Evolutionary conservation across 2,113 vertebrate species (phyloP).

Genomic region (Xenus cinereus): DNA sequence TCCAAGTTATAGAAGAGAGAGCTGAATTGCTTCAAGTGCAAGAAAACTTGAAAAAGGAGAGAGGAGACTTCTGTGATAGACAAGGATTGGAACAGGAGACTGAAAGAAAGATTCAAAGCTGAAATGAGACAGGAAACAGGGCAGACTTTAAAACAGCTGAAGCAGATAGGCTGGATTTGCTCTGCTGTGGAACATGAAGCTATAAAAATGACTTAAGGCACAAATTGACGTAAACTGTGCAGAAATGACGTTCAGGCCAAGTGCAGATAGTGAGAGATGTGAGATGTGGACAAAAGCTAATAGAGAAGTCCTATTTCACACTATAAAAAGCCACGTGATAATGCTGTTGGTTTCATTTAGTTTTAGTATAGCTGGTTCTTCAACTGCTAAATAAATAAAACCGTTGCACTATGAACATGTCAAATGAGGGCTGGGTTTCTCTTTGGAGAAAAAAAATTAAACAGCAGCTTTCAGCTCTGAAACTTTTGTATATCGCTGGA

Average conservation of each 20-base stretch:
- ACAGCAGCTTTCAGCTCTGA: not conserved
- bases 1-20: not conserved
- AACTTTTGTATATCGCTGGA: conserved; percentile 2
- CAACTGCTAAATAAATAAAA: not conserved
- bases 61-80: not conserved
- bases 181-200: not conserved
- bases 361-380: conserved; percentile 6
- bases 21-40: not conserved
- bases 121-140: not conserved
- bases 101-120: not conserved
- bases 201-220: not conserved
- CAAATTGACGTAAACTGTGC: not conserved
- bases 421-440: not conserved
- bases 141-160: not conserved
- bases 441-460: not conserved
- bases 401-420: not conserved
- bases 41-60: not conserved
- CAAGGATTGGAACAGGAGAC: not conserved
- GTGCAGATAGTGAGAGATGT: not conserved
- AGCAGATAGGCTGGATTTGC: not conserved
- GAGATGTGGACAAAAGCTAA: not conserved
- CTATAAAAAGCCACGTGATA: not conserved
- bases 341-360: not conserved
- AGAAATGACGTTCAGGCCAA: not conserved
- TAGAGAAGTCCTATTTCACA: not conserved